Evolutionary conservation across 2,797 vertebrate species (phyloP).

Genomic region (Ptychadena robeensis): DNA sequence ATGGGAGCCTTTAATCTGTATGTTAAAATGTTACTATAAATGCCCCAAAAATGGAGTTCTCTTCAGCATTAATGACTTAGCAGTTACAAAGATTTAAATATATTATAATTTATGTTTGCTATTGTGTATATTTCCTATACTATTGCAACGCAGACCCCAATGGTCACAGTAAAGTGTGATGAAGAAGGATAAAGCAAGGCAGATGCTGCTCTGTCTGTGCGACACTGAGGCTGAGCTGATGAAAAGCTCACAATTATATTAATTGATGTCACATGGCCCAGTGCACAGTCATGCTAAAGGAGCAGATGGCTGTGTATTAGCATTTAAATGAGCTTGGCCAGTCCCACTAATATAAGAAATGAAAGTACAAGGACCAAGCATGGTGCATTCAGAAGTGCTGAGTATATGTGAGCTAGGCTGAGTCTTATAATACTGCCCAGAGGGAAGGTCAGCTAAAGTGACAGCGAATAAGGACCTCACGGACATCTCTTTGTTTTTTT

Average conservation of each 20-base stretch:
- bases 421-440: background rate
- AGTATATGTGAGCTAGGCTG: slow-evolving; percentile 12
- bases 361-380: slow-evolving; percentile 40
- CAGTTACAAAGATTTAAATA: too few species aligned
- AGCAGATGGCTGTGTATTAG: slow-evolving; percentile 67
- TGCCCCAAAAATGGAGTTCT: too few species aligned
- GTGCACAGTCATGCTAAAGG: slow-evolving; percentile 61
- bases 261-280: slow-evolving; percentile 60
- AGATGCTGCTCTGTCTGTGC: slow-evolving; percentile 63
- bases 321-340: slow-evolving; percentile 65
- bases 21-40: too few species aligned
- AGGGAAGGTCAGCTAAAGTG: slow-evolving; percentile 10
- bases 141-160: background rate
- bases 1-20: too few species aligned
- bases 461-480: background rate
- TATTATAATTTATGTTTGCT: too few species aligned
- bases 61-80: too few species aligned
- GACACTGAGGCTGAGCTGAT: slow-evolving; percentile 61
- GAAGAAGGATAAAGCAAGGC: slow-evolving; percentile 40
- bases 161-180: slow-evolving; percentile 2
- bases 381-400: slow-evolving; percentile 30
- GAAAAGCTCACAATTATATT: slow-evolving; percentile 66
- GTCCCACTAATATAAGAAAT: slow-evolving; percentile 33
- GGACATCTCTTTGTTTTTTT: background rate
- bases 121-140: background rate